Percentiles rank a stretch among this genome's conserved stretches.
Conservation (phyloP, 2,888 invertebrate genomes). For the Aspidiotus rigidus region DNA sequence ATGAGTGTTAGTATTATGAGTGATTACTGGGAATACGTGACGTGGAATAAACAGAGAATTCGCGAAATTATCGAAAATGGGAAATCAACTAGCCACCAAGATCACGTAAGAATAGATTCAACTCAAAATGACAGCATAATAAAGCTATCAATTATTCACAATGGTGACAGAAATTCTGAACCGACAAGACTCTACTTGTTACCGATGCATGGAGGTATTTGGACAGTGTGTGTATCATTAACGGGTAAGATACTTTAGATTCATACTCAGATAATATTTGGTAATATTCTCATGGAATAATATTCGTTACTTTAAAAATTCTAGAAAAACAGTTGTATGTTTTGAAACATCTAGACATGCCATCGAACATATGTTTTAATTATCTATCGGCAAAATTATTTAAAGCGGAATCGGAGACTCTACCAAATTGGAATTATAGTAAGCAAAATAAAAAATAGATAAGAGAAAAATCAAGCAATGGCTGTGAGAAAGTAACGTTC, state of each 20-base stretch:
- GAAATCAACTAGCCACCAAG: no score
- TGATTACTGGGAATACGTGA: slow-evolving; percentile 81
- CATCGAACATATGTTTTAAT: slow-evolving; percentile 64
- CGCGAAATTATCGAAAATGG: no score
- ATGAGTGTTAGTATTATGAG: slow-evolving; percentile 79
- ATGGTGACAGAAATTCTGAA: no score
- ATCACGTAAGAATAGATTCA: no score
- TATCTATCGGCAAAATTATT: slow-evolving; percentile 65
- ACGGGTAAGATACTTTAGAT: slow-evolving; percentile 51
- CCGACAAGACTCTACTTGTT: slow-evolving; percentile 53
- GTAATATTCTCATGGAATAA: slow-evolving; percentile 14
- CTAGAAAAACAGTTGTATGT: slow-evolving; percentile 62
- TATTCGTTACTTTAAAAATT: background rate
- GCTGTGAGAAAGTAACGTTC: background rate
- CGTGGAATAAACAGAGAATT: slow-evolving; percentile 48
- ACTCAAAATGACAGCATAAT: no score
- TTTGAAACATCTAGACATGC: slow-evolving; percentile 56
- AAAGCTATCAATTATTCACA: no score
- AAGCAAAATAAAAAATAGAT: slow-evolving; percentile 36
- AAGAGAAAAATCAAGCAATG: slow-evolving; percentile 4
- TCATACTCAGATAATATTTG: background rate
- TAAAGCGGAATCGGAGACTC: slow-evolving; percentile 57
- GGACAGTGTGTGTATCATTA: slow-evolving; percentile 76
- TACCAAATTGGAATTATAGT: slow-evolving; percentile 61
- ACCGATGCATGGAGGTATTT: slow-evolving; percentile 83